Evolutionary conservation across 2,888 invertebrate genomes (phyloP).

Genomic region (Lepidocyrtinus sp.): DNA sequence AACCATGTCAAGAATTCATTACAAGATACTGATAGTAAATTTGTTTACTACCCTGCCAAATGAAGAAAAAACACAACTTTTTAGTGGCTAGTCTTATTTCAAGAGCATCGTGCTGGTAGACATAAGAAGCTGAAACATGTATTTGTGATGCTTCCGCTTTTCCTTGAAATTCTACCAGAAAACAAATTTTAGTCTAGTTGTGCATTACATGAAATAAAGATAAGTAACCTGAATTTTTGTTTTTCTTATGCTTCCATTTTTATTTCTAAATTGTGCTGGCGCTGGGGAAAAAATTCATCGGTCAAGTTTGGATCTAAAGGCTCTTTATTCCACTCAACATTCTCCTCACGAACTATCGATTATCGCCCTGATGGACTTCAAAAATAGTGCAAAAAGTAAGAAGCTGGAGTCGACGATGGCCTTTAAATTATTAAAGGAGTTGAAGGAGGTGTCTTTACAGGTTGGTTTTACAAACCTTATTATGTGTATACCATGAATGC

Average conservation of each 20-base stretch:
- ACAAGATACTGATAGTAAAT: background rate
- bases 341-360: conserved; percentile 70
- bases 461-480: conserved; percentile 26
- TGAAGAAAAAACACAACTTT: too few species aligned
- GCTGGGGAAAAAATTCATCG: conserved; percentile 30
- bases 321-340: conserved; percentile 68
- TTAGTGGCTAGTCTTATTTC: too few species aligned
- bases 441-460: conserved; percentile 64
- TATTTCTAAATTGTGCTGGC: conserved; percentile 8
- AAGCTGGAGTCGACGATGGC: conserved; percentile 69
- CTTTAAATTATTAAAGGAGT: conserved; percentile 70
- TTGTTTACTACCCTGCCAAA: too few species aligned
- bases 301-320: conserved; percentile 68
- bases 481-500: too few species aligned
- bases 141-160: background rate
- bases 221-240: conserved; percentile 39
- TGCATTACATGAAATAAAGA: background rate
- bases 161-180: background rate
- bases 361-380: conserved; percentile 70
- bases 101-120: too few species aligned
- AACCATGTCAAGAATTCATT: background rate
- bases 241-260: conserved; percentile 12
- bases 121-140: too few species aligned
- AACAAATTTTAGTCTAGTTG: background rate
- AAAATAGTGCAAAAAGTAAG: conserved; percentile 68